These are phyloP conservation scores for Ethmia dodecea DNA, from an alignment of 2,888 invertebrate genomes.

Conservation along the genomic window DNA sequence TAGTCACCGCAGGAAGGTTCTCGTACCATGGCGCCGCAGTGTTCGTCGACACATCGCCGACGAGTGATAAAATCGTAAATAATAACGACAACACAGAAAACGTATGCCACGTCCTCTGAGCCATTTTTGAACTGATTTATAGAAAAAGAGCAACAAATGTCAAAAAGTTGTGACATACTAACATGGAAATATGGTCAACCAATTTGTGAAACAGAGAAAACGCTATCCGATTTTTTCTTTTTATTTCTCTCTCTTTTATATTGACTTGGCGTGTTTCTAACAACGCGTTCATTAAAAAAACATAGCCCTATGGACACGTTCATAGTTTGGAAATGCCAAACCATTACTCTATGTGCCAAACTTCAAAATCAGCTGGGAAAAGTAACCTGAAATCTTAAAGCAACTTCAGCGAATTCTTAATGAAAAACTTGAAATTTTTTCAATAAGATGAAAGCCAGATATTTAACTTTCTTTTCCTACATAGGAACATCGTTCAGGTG, in stretches of 20 bases:
- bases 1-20: slow-evolving; percentile 92
- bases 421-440: background rate
- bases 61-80: slow-evolving; percentile 71
- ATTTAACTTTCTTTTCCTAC: slow-evolving; percentile 86
- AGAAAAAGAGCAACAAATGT: slow-evolving; percentile 13
- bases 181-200: too few relatives aligned
- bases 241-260: background rate
- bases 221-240: background rate
- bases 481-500: slow-evolving; percentile 88
- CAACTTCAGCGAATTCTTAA: background rate
- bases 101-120: slow-evolving; percentile 73
- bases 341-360: too few relatives aligned
- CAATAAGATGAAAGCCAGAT: slow-evolving; percentile 79
- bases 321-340: slow-evolving; percentile 1
- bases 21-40: slow-evolving; percentile 88
- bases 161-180: background rate
- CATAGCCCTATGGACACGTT: too few relatives aligned
- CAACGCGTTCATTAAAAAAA: background rate
- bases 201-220: background rate
- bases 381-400: background rate
- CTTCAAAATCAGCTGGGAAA: background rate
- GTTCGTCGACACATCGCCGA: slow-evolving; percentile 67
- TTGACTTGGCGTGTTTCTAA: background rate
- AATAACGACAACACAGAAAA: slow-evolving; percentile 60
- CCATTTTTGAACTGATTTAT: slow-evolving; percentile 60